These are phyloP conservation scores for Trissolcus japonicus DNA, from an alignment of 2,888 invertebrate species.

Conservation along the genomic window DNA sequence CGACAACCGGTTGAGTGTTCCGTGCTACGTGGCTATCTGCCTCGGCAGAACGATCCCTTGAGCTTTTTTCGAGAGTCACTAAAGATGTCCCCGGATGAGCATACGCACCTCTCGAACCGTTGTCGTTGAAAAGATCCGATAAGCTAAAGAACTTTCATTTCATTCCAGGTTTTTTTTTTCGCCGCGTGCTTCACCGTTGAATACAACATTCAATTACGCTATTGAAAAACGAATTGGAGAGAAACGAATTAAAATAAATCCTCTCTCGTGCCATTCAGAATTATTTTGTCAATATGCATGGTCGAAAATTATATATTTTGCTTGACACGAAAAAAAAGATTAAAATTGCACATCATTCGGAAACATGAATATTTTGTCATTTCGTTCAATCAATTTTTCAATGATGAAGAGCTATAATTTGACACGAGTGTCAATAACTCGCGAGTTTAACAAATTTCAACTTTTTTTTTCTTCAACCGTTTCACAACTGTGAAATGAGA, in stretches of 20 bases:
- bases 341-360: too few relatives aligned
- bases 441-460: constrained; percentile 21
- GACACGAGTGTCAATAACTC: constrained; percentile 19
- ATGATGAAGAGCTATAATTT: constrained; percentile 26
- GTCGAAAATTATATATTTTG: too few relatives aligned
- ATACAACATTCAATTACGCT: constrained; percentile 21
- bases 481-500: constrained; percentile 38
- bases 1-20: constrained; percentile 36
- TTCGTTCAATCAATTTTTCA: not conserved
- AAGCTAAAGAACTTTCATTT: constrained; percentile 36
- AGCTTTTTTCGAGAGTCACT: constrained; percentile 45
- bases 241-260: too few relatives aligned
- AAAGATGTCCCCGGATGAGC: constrained; percentile 47
- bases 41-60: constrained; percentile 49
- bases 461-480: constrained; percentile 21
- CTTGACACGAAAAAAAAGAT: too few relatives aligned
- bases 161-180: constrained; percentile 17
- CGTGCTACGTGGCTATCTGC: constrained; percentile 42
- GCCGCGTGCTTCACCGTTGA: constrained; percentile 16
- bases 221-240: not conserved
- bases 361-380: not conserved
- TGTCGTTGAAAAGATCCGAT: constrained; percentile 43
- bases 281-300: too few relatives aligned
- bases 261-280: too few relatives aligned
- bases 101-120: constrained; percentile 42